A percentile compares a stretch with the other conserved stretches of the same genome.
phyloP scores from a whole-genome alignment of 2,113 vertebrate genomes.

The Capricornis sumatraensis region DNA sequence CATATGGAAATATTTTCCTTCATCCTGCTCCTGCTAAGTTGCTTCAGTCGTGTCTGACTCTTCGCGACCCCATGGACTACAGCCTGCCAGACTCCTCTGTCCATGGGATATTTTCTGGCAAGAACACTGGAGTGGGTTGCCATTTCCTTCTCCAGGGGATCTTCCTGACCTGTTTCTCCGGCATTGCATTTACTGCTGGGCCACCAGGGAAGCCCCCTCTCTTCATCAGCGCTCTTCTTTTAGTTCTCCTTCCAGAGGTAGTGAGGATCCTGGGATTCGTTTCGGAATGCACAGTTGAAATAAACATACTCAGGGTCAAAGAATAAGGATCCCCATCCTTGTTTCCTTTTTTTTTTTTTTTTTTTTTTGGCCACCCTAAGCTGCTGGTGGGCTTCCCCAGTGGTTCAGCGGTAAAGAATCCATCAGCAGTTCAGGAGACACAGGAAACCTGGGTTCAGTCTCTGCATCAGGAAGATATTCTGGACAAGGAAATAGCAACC shows the following conservation, averaged over 20 bases:
- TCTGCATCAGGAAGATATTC: neutral
- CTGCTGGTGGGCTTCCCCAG: neutral
- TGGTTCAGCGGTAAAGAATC: neutral
- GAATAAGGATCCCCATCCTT: neutral
- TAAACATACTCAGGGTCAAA: neutral
- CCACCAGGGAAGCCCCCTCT: neutral
- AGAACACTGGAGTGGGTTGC: neutral
- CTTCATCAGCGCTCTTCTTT: neutral
- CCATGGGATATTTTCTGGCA: neutral
- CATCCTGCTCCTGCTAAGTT: neutral
- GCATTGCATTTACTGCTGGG: neutral
- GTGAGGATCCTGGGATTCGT: neutral
- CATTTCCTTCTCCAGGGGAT: neutral
- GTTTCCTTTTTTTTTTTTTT: neutral
- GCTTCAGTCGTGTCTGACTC: neutral
- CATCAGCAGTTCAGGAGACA: neutral
- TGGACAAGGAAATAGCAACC: neutral
- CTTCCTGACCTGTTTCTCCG: neutral
- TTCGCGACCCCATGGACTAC: neutral
- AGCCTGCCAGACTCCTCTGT: neutral
- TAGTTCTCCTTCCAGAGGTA: neutral
- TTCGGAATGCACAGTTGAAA: neutral
- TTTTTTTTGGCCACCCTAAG: neutral
- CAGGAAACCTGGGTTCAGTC: neutral
- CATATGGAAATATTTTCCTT: neutral